Evolutionary conservation across 2,113 vertebrate genomes (phyloP), one percentile per base, ranked within the genome.

Genomic region (Syngnathus floridae): DNA sequence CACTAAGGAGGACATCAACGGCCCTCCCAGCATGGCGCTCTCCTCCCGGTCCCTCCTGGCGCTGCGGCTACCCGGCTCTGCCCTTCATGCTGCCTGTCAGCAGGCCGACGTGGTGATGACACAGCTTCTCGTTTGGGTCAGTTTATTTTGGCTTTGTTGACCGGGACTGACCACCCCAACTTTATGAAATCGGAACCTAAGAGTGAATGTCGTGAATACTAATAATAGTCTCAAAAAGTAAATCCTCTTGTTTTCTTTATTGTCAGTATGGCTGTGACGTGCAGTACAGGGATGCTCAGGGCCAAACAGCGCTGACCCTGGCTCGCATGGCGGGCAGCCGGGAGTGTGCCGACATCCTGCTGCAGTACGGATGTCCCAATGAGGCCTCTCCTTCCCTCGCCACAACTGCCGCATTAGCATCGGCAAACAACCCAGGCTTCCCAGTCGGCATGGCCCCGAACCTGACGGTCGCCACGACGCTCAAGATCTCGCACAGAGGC

Each of bases 251-350:
- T 48, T 52, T 2, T 69, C 10, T 17, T 52, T n/a, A 66, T 36
- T 43, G 13, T 72, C 91, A 98, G 96, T 97, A 97, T 0, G 95
- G 95, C n/a, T 94, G 93, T 78, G 96, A 98, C 0, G 93, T 95
- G 74, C 90, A 90, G 77, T 90, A 90, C 71, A 88, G 92, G 54
- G 95, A 98, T 0, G 90, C 92, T 55, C 92, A 93, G 37, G 95
- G 95, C 5, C 92, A 94, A 75, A 95, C 94, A 0, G 93, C 95
- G 0, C 81, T 98, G 74, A 86, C 92, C 41, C 89, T 95, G 0
- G 95, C 95, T 1, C 95, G 90, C 46, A 84, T 84, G 0, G 93
- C 94, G 0, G 93, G 94, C 74, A 96, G 95, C 88, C 93, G 94
- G 85, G 95, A 96, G 76, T 98, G 95, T 26, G 87, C 90, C 0